These are phyloP conservation scores for Melanostoma mellinum DNA, from an alignment of 2,888 invertebrate genomes.

Conservation along the genomic window DNA sequence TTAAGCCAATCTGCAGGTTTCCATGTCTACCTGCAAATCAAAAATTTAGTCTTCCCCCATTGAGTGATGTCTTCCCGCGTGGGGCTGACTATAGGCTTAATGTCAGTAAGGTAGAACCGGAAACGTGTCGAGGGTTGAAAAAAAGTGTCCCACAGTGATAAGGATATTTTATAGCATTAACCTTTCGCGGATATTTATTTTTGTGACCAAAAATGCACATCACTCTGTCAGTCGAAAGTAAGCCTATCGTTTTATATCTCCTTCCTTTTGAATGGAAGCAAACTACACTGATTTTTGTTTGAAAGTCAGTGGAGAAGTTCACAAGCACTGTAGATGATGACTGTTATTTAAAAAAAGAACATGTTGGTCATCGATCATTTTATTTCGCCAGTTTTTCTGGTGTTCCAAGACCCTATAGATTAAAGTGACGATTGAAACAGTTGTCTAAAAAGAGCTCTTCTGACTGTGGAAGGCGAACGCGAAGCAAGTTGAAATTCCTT, in stretches of 20 bases:
- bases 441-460: too few species aligned
- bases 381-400: too few species aligned
- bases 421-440: too few species aligned
- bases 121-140: constrained; percentile 31
- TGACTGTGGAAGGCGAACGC: too few species aligned
- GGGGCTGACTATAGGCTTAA: constrained; percentile 10
- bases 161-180: constrained; percentile 52
- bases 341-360: too few species aligned
- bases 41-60: background rate
- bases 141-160: constrained; percentile 51
- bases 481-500: too few species aligned
- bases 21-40: constrained; percentile 13
- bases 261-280: constrained; percentile 6
- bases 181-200: constrained; percentile 54
- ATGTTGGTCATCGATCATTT: too few species aligned
- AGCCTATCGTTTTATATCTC: constrained; percentile 31
- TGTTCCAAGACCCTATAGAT: too few species aligned
- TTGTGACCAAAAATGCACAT: constrained; percentile 60
- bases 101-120: constrained; percentile 49
- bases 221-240: constrained; percentile 52
- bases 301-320: too few species aligned
- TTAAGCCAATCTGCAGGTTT: constrained; percentile 51
- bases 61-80: constrained; percentile 42
- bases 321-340: too few species aligned
- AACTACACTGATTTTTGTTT: background rate